A percentile compares a stretch with the other conserved stretches of the same genome.
These are phyloP conservation scores for Sphaerophoria taeniata DNA, from an alignment of 2,888 invertebrate species.

Conservation along the genomic window DNA sequence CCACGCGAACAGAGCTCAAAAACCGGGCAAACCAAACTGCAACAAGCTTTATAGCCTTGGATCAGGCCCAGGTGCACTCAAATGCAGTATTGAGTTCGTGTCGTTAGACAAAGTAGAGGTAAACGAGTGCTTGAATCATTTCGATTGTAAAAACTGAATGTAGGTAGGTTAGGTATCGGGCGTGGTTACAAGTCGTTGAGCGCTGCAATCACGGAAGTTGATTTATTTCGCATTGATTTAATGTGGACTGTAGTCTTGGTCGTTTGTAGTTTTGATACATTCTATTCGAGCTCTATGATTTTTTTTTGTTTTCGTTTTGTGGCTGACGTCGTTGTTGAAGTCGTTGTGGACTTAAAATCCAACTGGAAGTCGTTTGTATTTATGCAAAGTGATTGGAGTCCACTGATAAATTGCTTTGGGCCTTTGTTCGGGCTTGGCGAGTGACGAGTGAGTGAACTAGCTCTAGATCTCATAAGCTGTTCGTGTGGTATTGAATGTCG, in stretches of 20 bases:
- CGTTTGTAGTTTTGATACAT: constrained; percentile 16
- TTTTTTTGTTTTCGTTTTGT: neutral
- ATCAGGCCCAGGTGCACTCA: constrained; percentile 64
- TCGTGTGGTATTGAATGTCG: constrained; percentile 41
- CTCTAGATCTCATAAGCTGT: constrained; percentile 13
- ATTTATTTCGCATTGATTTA: constrained; percentile 73
- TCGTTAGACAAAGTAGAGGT: constrained; percentile 50
- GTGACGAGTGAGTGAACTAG: constrained; percentile 41
- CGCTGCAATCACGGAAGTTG: constrained; percentile 73
- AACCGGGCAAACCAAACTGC: constrained; percentile 21
- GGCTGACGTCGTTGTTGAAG: constrained; percentile 37
- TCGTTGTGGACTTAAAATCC: constrained; percentile 45
- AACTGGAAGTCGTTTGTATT: constrained; percentile 67
- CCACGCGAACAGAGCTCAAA: constrained; percentile 61
- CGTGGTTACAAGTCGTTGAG: constrained; percentile 68
- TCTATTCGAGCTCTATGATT: constrained; percentile 22
- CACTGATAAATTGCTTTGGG: constrained; percentile 70
- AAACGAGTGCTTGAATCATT: constrained; percentile 45
- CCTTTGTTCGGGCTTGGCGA: constrained; percentile 57
- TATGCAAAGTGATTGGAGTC: constrained; percentile 72
- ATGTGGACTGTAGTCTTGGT: constrained; percentile 50
- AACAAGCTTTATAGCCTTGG: constrained; percentile 61
- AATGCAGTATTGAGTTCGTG: constrained; percentile 36
- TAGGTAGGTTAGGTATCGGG: constrained; percentile 47
- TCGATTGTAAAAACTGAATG: neutral